Evolutionary conservation across 2,888 invertebrate genomes (phyloP).

Genomic region (Nomada hirtipes): DNA sequence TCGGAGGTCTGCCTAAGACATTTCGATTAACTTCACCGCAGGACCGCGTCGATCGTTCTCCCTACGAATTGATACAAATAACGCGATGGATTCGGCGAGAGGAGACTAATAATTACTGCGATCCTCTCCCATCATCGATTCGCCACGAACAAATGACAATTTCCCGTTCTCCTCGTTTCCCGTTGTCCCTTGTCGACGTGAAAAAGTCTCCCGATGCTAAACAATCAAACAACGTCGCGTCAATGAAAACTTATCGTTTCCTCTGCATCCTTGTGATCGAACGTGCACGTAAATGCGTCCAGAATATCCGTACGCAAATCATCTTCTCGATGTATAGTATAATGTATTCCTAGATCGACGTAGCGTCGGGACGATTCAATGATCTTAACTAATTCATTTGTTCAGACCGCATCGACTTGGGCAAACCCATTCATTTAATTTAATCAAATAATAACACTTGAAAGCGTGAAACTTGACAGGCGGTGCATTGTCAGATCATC

Average conservation of each 20-base stretch:
- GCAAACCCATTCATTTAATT: slow-evolving; percentile 71
- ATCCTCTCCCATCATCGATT: neutral
- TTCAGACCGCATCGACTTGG: slow-evolving; percentile 22
- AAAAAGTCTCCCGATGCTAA: slow-evolving; percentile 52
- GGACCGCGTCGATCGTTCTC: slow-evolving; percentile 67
- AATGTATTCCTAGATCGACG: slow-evolving; percentile 22
- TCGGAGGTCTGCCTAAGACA: slow-evolving; percentile 80
- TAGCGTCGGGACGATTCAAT: slow-evolving; percentile 11
- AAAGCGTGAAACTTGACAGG: slow-evolving; percentile 50
- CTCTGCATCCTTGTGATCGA: neutral
- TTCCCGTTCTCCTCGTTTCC: neutral
- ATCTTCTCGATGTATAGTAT: neutral
- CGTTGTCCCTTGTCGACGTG: slow-evolving; percentile 47
- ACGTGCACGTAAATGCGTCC: neutral
- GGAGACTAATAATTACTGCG: neutral
- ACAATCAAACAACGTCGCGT: slow-evolving; percentile 38
- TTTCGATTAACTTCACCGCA: slow-evolving; percentile 82
- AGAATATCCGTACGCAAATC: neutral
- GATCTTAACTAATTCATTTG: slow-evolving; percentile 71
- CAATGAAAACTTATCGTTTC: slow-evolving; percentile 18
- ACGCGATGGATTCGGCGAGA: neutral
- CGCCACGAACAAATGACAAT: neutral
- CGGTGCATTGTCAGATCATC: slow-evolving; percentile 55
- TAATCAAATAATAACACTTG: slow-evolving; percentile 72
- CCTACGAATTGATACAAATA: slow-evolving; percentile 21